phyloP scores from a whole-genome alignment of 1,140 invertebrate species.

The Ladona fulva region DNA sequence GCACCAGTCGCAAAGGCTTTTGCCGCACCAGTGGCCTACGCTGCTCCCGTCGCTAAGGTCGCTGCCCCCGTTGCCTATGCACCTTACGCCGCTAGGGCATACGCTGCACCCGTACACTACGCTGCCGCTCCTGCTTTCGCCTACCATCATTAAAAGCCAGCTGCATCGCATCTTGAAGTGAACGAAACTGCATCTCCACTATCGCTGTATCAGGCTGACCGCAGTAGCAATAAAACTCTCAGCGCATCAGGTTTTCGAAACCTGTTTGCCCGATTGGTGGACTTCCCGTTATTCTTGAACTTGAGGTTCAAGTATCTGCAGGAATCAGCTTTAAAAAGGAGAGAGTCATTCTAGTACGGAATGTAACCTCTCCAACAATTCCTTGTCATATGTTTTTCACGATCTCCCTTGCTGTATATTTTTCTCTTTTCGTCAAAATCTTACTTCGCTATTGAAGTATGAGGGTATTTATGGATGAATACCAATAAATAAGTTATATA shows the following conservation, averaged over 20 bases:
- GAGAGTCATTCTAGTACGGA: too few species aligned
- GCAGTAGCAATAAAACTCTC: too few species aligned
- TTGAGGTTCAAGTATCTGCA: background rate
- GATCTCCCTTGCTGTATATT: too few species aligned
- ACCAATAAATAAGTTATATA: too few species aligned
- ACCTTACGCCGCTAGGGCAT: background rate
- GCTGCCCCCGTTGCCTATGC: background rate
- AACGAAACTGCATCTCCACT: background rate
- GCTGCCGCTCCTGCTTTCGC: background rate
- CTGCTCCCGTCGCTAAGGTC: background rate
- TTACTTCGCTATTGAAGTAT: too few species aligned
- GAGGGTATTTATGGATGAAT: too few species aligned
- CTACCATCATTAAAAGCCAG: slow-evolving; percentile 13
- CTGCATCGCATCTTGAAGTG: background rate
- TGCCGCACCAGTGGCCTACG: background rate
- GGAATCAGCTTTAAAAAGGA: too few species aligned
- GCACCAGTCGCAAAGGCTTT: slow-evolving; percentile 15
- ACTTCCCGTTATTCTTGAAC: background rate
- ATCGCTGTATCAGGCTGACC: too few species aligned
- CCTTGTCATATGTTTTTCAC: too few species aligned
- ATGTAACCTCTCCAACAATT: too few species aligned
- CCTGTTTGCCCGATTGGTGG: background rate
- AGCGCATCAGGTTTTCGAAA: background rate
- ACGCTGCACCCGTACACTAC: background rate
- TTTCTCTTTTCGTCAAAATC: too few species aligned